Conservation (phyloP, 2,797 vertebrate species). For the Eidolon dupreanum region DNA sequence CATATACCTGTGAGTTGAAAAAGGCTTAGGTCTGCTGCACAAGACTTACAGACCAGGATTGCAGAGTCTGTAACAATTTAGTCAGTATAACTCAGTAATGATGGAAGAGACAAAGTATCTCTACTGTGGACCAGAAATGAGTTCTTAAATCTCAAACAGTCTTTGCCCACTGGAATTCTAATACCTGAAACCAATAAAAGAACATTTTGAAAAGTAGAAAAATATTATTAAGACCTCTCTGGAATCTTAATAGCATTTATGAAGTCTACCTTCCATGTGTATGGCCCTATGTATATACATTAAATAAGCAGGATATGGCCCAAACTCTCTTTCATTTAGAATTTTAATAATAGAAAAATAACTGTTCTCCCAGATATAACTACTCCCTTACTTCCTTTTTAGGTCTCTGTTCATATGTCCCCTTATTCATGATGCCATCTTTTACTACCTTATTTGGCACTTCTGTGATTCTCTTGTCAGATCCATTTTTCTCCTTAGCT, state of each 20-base stretch:
- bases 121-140: not conserved
- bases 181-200: not conserved
- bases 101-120: not conserved
- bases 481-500: not conserved
- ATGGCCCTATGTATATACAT: not conserved
- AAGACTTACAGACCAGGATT: not conserved
- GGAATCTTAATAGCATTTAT: not conserved
- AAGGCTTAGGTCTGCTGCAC: not conserved
- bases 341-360: not conserved
- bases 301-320: not conserved
- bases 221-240: not conserved
- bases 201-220: not conserved
- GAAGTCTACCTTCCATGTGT: not conserved
- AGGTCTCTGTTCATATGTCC: not conserved
- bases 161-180: not conserved
- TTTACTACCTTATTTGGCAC: not conserved
- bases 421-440: not conserved
- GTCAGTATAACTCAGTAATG: not conserved
- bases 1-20: not conserved
- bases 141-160: not conserved
- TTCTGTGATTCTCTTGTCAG: not conserved
- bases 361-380: not conserved
- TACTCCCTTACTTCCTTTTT: not conserved
- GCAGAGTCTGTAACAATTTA: not conserved
- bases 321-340: not conserved